Base-by-base conservation (phyloP, 2,113 vertebrate genomes). In the Mellivora capensis region DNA sequence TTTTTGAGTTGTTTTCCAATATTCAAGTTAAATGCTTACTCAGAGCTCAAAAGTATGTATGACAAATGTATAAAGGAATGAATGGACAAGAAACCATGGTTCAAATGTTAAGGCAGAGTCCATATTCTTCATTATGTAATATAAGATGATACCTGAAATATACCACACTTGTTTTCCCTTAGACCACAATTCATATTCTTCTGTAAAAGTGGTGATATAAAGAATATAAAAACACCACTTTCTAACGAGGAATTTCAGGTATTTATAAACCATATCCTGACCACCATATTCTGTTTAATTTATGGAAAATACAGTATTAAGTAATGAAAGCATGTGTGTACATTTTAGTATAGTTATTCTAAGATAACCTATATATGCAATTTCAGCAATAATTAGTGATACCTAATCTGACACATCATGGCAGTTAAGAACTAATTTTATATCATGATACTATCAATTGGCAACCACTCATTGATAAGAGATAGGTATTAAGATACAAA, bases 371-470 rank as follows among this genome's bases (percentile, higher is more conserved):
- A 42, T 83, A 74, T 23, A 47, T 4, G 64, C 4, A 71, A 69
- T n/a, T n/a, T 61, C 27, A 61, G 37, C 27, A 89, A 71, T 79
- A 84, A 39, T 62, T 49, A 90, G 29, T 67, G 27, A 90, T 61
- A 94, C 87, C n/a, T 80, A 90, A 94, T 80, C 74, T 96, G 34
- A 93, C 17, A 93, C 4, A 77, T 31, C 79, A 96, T 87, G 37
- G 14, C 1, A 74, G 29, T 77, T 83, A 67, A 72, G 29, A 80
- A 89, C 37, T 47, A 90, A 94, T 90, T 93, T 90, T 10, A 64
- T 77, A 87, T 79, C 12, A n/a, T 69, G 6, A 21, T 83, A 93
- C 85, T 84, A 13, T 89, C 80, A 80, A 6, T 8, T 54, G n/a
- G 52, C 25, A 98, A 91, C 20, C 31, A 95, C n/a, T 62, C 23